Percentiles rank a stretch among this genome's conserved stretches.
These are phyloP conservation scores for Corythornis madagascariensis DNA, from an alignment of 2,113 vertebrate species.

Conservation along the genomic window DNA sequence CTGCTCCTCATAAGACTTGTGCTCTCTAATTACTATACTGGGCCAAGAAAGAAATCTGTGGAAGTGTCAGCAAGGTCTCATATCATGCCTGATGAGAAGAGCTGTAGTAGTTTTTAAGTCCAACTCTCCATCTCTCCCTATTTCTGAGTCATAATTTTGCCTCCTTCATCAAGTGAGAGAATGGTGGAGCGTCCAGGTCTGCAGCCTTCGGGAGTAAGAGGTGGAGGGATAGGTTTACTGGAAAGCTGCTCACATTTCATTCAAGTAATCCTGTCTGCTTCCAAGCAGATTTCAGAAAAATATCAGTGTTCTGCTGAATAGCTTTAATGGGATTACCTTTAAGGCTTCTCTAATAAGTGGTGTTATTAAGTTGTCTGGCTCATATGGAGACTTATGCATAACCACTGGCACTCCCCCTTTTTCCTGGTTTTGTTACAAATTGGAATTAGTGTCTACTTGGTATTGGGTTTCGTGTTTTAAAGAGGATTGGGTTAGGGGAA, in stretches of 20 bases:
- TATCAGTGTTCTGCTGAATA: conserved; percentile 65
- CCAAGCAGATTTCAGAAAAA: conserved; percentile 66
- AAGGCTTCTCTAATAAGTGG: conserved; percentile 73
- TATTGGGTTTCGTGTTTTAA: conserved; percentile 49
- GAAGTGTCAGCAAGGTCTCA: not conserved
- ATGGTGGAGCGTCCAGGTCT: fast-evolving
- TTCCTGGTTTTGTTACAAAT: conserved; percentile 67
- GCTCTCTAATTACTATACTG: not conserved
- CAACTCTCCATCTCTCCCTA: not conserved
- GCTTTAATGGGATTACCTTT: conserved; percentile 74
- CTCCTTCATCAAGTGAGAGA: not conserved
- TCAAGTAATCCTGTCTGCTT: conserved; percentile 64
- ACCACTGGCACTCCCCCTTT: conserved; percentile 56
- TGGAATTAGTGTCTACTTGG: conserved; percentile 70
- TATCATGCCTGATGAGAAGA: not conserved
- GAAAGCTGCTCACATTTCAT: conserved; percentile 59
- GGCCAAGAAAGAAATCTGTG: not conserved
- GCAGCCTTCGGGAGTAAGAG: not conserved
- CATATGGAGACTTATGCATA: conserved; percentile 48
- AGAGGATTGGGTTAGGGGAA: conserved; percentile 33
- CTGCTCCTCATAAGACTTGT: not conserved
- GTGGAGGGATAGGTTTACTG: conserved; percentile 25
- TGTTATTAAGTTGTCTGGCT: conserved; percentile 68
- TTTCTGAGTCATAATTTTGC: not conserved
- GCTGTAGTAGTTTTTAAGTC: not conserved